Evolutionary conservation across 2,888 invertebrate genomes (phyloP).

Genomic region (Holacanthella duospinosa): DNA sequence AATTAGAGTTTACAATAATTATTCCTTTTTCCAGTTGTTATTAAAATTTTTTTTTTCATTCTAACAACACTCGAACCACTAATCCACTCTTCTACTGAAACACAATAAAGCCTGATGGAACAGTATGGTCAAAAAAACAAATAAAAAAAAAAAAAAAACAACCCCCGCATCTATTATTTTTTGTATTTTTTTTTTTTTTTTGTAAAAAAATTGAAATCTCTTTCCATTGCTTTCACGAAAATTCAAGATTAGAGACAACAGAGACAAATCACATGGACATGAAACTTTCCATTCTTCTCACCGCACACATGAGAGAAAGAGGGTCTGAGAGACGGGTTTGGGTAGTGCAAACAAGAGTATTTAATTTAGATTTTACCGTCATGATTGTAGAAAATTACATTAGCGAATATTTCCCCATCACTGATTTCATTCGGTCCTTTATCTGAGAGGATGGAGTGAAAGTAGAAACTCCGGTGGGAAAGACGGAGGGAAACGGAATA

Average conservation of each 20-base stretch:
- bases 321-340: no score
- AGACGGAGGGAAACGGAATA: background rate
- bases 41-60: background rate
- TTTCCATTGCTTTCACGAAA: no score
- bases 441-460: background rate
- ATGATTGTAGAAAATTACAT: constrained; percentile 1
- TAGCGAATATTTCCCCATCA: background rate
- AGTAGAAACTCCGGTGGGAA: background rate
- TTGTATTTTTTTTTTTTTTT: no score
- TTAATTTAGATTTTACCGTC: background rate
- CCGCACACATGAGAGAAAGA: no score
- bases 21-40: background rate
- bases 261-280: no score
- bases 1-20: background rate
- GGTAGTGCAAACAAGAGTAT: background rate
- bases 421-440: background rate
- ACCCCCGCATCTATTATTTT: no score
- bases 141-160: background rate
- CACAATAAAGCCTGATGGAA: no score
- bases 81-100: background rate
- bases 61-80: no score
- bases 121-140: no score
- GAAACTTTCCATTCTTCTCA: no score
- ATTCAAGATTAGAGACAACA: no score
- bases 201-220: no score